Evolutionary conservation across 2,113 vertebrate species (phyloP).

Genomic region (Podocnemis expansa): DNA sequence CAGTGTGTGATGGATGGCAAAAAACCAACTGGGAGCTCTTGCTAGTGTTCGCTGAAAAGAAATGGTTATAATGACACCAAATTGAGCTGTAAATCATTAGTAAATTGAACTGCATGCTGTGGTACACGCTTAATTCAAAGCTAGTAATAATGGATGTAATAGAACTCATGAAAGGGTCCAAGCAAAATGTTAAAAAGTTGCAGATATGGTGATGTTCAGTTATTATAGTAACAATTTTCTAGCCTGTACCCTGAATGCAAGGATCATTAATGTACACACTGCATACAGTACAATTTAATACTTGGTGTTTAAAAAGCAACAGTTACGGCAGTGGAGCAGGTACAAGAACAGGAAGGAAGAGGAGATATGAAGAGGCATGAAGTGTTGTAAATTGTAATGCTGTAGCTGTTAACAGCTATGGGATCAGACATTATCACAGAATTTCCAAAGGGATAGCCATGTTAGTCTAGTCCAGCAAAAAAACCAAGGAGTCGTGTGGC

Average conservation of each 20-base stretch:
- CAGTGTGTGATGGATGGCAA: conserved; percentile 6
- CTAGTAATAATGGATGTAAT: conserved; percentile 7
- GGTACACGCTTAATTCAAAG: conserved; percentile 49
- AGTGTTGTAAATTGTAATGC: not conserved
- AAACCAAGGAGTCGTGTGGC: no score
- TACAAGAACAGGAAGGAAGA: not conserved
- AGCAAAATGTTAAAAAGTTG: not conserved
- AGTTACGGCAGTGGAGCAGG: accelerated
- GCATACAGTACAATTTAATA: accelerated
- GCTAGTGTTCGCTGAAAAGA: conserved; percentile 10
- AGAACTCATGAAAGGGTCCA: not conserved
- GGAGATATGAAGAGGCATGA: not conserved
- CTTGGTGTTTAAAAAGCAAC: accelerated
- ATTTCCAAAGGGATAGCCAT: no score
- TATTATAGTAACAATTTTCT: not conserved
- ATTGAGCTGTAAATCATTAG: conserved; percentile 14
- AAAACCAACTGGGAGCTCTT: not conserved
- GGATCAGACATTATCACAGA: no score
- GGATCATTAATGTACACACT: not conserved
- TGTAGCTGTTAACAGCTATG: not conserved
- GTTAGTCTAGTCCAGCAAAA: no score
- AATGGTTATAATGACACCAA: not conserved
- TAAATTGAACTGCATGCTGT: conserved; percentile 34
- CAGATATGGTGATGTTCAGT: conserved; percentile 4
- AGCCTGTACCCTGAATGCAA: not conserved